Evolutionary conservation across 2,797 vertebrate species (phyloP), one percentile per base, ranked within the genome.

Genomic region (Liparis tanakae): DNA sequence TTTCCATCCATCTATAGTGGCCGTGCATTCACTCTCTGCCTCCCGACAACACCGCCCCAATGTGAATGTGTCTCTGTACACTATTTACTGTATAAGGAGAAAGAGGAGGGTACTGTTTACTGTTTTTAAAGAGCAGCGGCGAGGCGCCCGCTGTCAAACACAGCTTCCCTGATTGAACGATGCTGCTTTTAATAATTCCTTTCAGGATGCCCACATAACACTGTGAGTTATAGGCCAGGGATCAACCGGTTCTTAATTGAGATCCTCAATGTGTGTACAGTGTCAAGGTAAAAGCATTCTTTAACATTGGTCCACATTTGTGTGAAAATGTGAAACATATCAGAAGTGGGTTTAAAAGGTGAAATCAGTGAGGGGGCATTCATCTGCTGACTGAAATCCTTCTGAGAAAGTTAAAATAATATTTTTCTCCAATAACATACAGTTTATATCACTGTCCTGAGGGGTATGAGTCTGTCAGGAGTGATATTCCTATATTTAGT

Each of bases 71-170:
- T 65, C 50, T 87, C 41, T 84, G 76, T 87, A 89, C 90, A 90
- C 90, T 88, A 87, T 90, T 90, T 90, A 41, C 3, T 59, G 57
- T 22, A 89, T 85, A 85, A 83, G 79, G 75, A 75, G 57, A 76
- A 81, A 59, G 34, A 82, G 66, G 43, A 82, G 78, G 55, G 7
- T 18, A 18, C 44, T 48, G 18, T 48, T 48, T 4, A 48, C 8
- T 87, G 85, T 87, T 84, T 88, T 85, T 84, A 85, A 75, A 85
- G 77, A 87, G 69, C 70, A 72, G 78, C 37, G 61, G 84, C 71
- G 15, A 48, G 7, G 17, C 62, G 79, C 58, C 74, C 70, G 59
- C 80, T 70, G 60, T 43, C 60, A 76, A 46, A 18, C 48, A 74
- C 56, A 66, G 59, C 55, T 84, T 51, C 34, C 70, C 51, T 39